Evolutionary conservation across 1,140 invertebrate genomes (phyloP), one percentile per base, ranked within the genome.

Genomic region (Formica selysi): DNA sequence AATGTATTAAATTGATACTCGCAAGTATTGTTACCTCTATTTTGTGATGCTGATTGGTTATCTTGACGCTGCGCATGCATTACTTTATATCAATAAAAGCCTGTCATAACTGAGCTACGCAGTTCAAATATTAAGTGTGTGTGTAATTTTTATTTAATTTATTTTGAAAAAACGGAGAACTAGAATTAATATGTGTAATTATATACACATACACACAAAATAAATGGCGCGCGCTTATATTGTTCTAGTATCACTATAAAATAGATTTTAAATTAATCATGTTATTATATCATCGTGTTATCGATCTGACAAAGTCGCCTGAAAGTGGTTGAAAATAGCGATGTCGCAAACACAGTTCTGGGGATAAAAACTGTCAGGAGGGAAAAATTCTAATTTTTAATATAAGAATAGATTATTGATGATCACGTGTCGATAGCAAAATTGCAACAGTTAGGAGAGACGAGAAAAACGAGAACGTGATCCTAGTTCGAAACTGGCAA

Each of bases 221-320:
- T 22, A 22, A 22, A 22, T 22, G 22, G 0, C 22, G 22, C 22
- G 22, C 22, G 22, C 22, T 22, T 22, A 22, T 22, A 22, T 22
- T 22, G 22, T 22, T 22, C 22, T 22, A 22, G 22, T 22, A 57
- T n/a, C 4, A 10, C 64, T 26, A 22, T 26, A 38, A 80, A 70
- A 11, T 70, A 57, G 32, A n/a, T 22, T 22, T 22, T 70, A 19
- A 16, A 80, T 80, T 29, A 70, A 59, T 80, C 48, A 19, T 13
- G 48, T 10, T 19, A 29, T 57, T 13, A 26, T 10, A 68, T 38
- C 7, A 54, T 8, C n/a, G 29, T n/a, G 13, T 8, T 44, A 57
- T 44, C n/a, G 32, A 44, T 26, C 3, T 44, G 51, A 54, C 22
- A 3, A 3, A 57, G 29, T 80, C 22, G 26, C 38, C 48, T 6